Evolutionary conservation across 2,113 vertebrate species (phyloP), one percentile per base, ranked within the genome.

Genomic region (Coregonus clupeaformis): DNA sequence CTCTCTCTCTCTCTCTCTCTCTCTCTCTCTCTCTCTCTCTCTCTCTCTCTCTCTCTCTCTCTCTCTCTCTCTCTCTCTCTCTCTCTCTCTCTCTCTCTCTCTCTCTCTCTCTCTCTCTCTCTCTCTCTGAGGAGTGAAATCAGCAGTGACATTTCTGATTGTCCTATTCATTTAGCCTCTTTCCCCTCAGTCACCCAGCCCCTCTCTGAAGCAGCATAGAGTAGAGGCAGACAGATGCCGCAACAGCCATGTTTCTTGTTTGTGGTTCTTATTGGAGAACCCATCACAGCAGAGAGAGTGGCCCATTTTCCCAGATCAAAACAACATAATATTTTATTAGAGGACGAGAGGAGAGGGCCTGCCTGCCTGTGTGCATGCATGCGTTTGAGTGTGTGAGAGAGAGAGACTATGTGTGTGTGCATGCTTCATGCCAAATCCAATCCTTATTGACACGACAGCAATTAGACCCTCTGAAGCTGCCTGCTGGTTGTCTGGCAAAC

Each of bases 151-250:
- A 49, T 62, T 29, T 71, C 69, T 36, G 27, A 16, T 30, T 76
- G 68, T 80, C 65, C 20, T 32, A 68, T 73, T 49, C 42, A 42
- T 75, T 79, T 63, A 68, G 69, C 64, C 36, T 13, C 45, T 36
- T 1, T 45, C 18, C 57, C 4, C n/a, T 36, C 52, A 27, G 13
- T 59, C 57, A 22, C 7, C 47, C 11, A 16, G 47, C 27, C 70
- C 11, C 6, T 27, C 24, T 13, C 25, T 55, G 68, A 69, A 47
- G 12, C 18, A 1, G 16, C 14, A 7, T 59, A 7, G 32, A 36
- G 32, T 36, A 36, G 57, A n/a, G 57, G n/a, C 36, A 49, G 42
- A 3, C 45, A 66, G 18, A 49, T 20, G 29, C 57, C 11, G 36
- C 36, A 42, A 42, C 36, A 42, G 36, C 36, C 9, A 42, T 42